phyloP scores from a whole-genome alignment of 2,888 invertebrate species.

The Salpingus planirostris region DNA sequence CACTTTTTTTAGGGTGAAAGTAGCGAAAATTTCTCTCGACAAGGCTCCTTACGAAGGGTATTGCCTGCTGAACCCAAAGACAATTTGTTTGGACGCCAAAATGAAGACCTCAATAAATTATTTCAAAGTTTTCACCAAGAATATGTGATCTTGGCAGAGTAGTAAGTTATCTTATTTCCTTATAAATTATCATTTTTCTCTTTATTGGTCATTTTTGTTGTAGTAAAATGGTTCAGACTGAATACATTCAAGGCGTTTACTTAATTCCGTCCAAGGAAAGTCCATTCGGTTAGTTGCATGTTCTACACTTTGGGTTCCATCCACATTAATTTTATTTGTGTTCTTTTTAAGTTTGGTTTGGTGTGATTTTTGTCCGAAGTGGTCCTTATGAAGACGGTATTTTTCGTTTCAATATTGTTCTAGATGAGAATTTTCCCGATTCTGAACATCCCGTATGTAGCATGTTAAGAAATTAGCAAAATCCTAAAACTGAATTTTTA shows the following conservation, averaged over 20 bases:
- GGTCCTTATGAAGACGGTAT: conserved; percentile 85
- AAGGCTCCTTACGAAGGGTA: conserved; percentile 50
- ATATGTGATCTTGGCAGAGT: conserved; percentile 85
- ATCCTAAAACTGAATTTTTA: too few relatives aligned
- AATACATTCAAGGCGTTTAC: conserved; percentile 82
- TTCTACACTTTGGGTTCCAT: conserved; percentile 4
- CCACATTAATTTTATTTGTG: conserved; percentile 6
- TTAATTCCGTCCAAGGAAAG: conserved; percentile 85
- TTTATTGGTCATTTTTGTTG: conserved; percentile 29
- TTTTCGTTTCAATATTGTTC: conserved; percentile 77
- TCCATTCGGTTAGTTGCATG: conserved; percentile 59
- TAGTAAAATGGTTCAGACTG: conserved; percentile 76
- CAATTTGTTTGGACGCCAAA: conserved; percentile 50
- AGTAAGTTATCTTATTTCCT: conserved; percentile 62
- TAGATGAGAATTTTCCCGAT: conserved; percentile 85
- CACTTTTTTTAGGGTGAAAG: conserved; percentile 14
- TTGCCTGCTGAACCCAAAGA: conserved; percentile 48
- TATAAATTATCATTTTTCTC: conserved; percentile 3
- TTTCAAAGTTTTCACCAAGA: conserved; percentile 76
- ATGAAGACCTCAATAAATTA: conserved; percentile 51
- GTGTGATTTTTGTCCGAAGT: conserved; percentile 80
- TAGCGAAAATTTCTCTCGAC: conserved; percentile 40
- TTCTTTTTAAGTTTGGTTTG: conserved; percentile 81
- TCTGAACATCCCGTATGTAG: conserved; percentile 73
- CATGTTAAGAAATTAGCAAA: not conserved